Base-by-base conservation (phyloP, 2,113 vertebrate genomes). In the Myodes glareolus region DNA sequence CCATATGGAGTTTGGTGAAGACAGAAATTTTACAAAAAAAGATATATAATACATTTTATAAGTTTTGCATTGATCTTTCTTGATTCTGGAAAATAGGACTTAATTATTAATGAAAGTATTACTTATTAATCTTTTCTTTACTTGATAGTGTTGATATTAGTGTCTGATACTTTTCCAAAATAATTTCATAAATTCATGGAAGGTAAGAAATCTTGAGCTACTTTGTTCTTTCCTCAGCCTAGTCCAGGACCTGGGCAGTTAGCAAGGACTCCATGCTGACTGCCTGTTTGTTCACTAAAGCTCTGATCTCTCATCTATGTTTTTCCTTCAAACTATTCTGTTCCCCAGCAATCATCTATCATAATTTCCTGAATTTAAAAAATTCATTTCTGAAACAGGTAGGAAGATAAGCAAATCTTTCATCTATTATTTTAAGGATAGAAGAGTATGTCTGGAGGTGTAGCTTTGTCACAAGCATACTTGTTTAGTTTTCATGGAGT, bases 61-160 rank as follows among this genome's bases (percentile, higher is more conserved):
- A 90, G 78, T 70, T 91, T 72, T 88, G 14, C 81, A 75, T 1
- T 88, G 5, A 61, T 45, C 21, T 50, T 50, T 72, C 9, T 50
- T 92, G n/a, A 77, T 94, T 89, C 33, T 93, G 76, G 89, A 96
- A 91, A 61, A 55, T 61, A 65, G 5, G 19, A 33, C 5, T 23
- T 61, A 14, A 17, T 42, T 72, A 63, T 65, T 17, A n/a, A 86
- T n/a, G 81, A 70, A 76, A 42, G 55, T 9, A 10, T 1, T 17
- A 73, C 25, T 21, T 82, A 77, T 76, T 13, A 95, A 81, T 68
- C n/a, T 21, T 70, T 7, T 33, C 50, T 6, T 36, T 67, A 1
- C 12, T 17, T 27, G 29, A 88, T 87, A 19, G 10, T 2, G 31
- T 91, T 94, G 9, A 82, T 76, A 52, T 61, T 19, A 42, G 47